These are phyloP conservation scores for Mionectes macconnelli DNA, from an alignment of 2,113 vertebrate species.

Conservation along the genomic window DNA sequence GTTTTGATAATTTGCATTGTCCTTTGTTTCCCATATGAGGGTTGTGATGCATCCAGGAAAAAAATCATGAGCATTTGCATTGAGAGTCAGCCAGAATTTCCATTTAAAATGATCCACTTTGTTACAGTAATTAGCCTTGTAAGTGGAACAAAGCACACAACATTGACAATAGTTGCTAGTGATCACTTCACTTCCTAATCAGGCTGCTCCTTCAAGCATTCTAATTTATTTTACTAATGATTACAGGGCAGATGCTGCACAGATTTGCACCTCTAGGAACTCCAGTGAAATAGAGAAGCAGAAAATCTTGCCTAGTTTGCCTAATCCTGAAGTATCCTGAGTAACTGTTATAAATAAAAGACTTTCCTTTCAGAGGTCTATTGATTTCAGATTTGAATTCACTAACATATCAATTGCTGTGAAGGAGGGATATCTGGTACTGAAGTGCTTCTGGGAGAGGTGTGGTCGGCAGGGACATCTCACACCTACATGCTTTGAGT, in stretches of 20 bases:
- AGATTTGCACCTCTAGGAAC: conserved; percentile 39
- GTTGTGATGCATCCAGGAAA: conserved; percentile 21
- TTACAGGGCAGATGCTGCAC: conserved; percentile 47
- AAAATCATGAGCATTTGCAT: conserved; percentile 16
- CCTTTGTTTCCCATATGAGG: background rate
- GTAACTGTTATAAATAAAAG: background rate
- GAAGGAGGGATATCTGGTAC: background rate
- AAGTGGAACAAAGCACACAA: conserved; percentile 70
- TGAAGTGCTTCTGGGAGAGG: background rate
- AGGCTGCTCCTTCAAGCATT: conserved; percentile 59
- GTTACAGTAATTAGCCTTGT: conserved; percentile 68
- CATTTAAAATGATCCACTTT: conserved; percentile 68
- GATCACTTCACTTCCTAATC: conserved; percentile 69
- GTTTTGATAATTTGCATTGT: conserved; percentile 51
- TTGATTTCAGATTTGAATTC: conserved; percentile 1
- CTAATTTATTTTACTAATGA: conserved; percentile 67
- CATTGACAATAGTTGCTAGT: conserved; percentile 65
- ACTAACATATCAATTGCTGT: background rate
- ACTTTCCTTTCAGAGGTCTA: background rate
- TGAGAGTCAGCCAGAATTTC: conserved; percentile 55
- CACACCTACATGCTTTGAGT: background rate
- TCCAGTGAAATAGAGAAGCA: background rate
- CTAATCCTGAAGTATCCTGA: background rate
- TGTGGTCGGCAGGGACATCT: background rate
- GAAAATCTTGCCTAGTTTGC: background rate